These are phyloP conservation scores for Corythornis leucogaster DNA, from an alignment of 2,797 vertebrate species.

Conservation along the genomic window DNA sequence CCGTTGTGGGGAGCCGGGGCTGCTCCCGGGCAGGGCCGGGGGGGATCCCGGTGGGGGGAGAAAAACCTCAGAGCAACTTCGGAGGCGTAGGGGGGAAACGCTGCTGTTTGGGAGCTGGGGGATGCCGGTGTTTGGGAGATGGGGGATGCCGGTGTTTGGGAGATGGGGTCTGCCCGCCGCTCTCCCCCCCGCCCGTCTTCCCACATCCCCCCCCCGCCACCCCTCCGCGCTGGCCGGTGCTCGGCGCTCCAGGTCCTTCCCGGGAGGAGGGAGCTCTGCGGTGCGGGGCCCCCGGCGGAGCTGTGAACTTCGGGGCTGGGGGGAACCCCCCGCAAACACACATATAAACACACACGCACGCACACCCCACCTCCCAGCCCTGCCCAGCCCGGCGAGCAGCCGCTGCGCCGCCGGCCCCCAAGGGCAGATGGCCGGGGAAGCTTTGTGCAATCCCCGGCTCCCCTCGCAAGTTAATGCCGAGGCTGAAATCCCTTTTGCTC, in stretches of 20 bases:
- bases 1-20: background rate
- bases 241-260: constrained; percentile 47
- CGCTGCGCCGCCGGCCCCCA: constrained; percentile 64
- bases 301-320: constrained; percentile 26
- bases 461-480: constrained; percentile 82
- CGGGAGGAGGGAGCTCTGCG: constrained; percentile 37
- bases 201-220: background rate
- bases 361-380: background rate
- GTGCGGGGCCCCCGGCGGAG: constrained; percentile 12
- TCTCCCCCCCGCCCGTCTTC: background rate
- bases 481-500: constrained; percentile 88
- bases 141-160: background rate
- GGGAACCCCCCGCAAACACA: constrained; percentile 40
- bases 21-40: background rate
- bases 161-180: background rate
- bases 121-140: background rate
- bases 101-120: background rate
- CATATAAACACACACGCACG: background rate
- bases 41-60: background rate
- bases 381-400: background rate
- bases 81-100: background rate
- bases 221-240: background rate
- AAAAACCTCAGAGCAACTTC: background rate
- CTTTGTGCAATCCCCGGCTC: constrained; percentile 83
- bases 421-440: constrained; percentile 87